Percentiles rank a stretch among this genome's conserved stretches.
Evolutionary conservation across 2,888 invertebrate genomes (phyloP).

Genomic region (Dasypogon diadema): DNA sequence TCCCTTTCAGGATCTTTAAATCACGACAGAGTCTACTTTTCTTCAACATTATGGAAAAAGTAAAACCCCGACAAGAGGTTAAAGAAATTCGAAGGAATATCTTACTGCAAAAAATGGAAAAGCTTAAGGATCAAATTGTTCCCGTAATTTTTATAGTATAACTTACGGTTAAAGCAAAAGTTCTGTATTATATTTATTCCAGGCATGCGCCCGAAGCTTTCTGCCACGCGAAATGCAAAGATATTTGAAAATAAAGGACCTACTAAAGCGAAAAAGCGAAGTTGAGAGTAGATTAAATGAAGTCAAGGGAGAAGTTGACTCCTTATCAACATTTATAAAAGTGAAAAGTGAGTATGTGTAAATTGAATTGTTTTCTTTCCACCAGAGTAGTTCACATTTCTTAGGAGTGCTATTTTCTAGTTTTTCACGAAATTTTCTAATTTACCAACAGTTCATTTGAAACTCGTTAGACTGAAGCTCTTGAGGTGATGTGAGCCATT

Average conservation of each 20-base stretch:
- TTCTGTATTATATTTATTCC: too few relatives aligned
- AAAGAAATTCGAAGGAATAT: constrained; percentile 63
- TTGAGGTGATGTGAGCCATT: too few relatives aligned
- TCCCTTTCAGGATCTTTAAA: constrained; percentile 61
- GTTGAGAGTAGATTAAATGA: constrained; percentile 58
- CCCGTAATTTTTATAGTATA: constrained; percentile 58
- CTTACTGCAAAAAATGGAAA: constrained; percentile 63
- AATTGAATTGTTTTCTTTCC: constrained; percentile 17
- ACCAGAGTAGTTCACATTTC: too few relatives aligned
- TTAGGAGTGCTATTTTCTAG: too few relatives aligned
- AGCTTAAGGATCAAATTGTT: constrained; percentile 61
- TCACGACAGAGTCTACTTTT: constrained; percentile 64
- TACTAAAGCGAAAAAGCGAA: constrained; percentile 59
- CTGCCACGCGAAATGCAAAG: constrained; percentile 64
- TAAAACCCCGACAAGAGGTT: constrained; percentile 64
- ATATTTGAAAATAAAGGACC: constrained; percentile 62
- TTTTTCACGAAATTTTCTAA: too few relatives aligned
- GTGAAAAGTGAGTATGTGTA: constrained; percentile 64
- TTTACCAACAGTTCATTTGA: too few relatives aligned
- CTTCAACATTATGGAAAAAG: constrained; percentile 62
- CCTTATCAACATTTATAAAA: constrained; percentile 61
- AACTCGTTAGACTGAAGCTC: too few relatives aligned
- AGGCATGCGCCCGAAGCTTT: constrained; percentile 57
- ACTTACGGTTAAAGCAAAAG: too few relatives aligned
- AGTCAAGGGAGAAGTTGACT: constrained; percentile 60